Percentiles rank a stretch among this genome's conserved stretches.
Evolutionary conservation across 2,113 vertebrate genomes (phyloP).

Genomic region (Zosterops hypoxanthus): DNA sequence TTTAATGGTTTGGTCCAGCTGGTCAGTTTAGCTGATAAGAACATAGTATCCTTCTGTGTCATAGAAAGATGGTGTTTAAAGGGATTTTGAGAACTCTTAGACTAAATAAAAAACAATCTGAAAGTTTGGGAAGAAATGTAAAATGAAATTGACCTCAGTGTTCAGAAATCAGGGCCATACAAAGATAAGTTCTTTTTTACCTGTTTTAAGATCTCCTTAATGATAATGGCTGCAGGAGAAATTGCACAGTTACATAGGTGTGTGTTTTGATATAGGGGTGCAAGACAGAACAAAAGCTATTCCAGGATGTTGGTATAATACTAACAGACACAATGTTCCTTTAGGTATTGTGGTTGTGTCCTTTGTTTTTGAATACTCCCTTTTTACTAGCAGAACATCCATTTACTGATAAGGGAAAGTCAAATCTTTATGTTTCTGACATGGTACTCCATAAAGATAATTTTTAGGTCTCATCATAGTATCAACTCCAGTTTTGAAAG

Average conservation of each 20-base stretch:
- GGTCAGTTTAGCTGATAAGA: neutral
- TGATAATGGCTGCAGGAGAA: neutral
- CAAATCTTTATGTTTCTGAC: neutral
- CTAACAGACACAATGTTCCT: neutral
- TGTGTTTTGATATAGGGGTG: neutral
- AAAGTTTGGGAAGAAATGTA: neutral
- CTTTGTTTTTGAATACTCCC: neutral
- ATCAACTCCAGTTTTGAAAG: neutral
- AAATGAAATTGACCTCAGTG: neutral
- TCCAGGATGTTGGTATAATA: neutral
- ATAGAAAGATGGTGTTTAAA: neutral
- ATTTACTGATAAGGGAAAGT: neutral
- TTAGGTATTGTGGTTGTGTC: neutral
- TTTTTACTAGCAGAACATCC: neutral
- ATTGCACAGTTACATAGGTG: neutral
- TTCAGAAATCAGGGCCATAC: neutral
- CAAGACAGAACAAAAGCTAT: neutral
- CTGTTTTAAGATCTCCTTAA: neutral
- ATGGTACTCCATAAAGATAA: neutral
- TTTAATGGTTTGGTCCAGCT: neutral
- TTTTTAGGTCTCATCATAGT: neutral
- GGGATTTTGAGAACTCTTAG: neutral
- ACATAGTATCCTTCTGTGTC: neutral
- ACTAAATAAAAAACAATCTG: neutral
- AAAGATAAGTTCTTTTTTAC: neutral